Conservation (phyloP, 2,888 invertebrate genomes). For the Diplolepis rosae region DNA sequence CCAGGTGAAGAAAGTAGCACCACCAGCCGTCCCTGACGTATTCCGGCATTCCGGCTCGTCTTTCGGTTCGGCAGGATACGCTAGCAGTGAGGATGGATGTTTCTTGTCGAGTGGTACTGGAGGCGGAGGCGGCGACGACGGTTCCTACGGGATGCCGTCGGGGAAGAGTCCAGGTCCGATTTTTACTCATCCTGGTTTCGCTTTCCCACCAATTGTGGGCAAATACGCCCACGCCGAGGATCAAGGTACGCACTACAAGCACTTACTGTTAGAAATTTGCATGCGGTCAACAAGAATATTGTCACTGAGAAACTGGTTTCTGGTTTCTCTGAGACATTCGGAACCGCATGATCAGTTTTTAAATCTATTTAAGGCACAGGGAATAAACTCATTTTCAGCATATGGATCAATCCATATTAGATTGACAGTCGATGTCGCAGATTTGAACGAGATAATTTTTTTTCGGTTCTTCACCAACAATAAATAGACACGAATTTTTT, state of each 20-base stretch:
- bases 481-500: too few species aligned
- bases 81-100: conserved; percentile 84
- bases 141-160: conserved; percentile 77
- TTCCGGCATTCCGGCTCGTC: conserved; percentile 88
- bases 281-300: conserved; percentile 15
- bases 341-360: conserved; percentile 16
- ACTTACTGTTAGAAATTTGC: conserved; percentile 24
- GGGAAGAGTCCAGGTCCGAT: conserved; percentile 80
- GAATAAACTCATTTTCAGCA: conserved; percentile 1
- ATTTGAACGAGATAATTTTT: too few species aligned
- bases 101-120: conserved; percentile 75
- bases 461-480: too few species aligned
- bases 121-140: conserved; percentile 63
- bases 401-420: background rate
- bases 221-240: conserved; percentile 76
- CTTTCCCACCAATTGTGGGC: conserved; percentile 80
- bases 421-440: too few species aligned
- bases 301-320: conserved; percentile 9
- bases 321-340: background rate
- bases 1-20: conserved; percentile 93
- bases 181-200: conserved; percentile 81
- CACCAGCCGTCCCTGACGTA: conserved; percentile 89
- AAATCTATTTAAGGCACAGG: conserved; percentile 1
- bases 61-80: conserved; percentile 86
- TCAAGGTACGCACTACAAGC: conserved; percentile 66